These are phyloP conservation scores for Mythimna albipuncta DNA, from an alignment of 2,888 invertebrate genomes.

Conservation along the genomic window DNA sequence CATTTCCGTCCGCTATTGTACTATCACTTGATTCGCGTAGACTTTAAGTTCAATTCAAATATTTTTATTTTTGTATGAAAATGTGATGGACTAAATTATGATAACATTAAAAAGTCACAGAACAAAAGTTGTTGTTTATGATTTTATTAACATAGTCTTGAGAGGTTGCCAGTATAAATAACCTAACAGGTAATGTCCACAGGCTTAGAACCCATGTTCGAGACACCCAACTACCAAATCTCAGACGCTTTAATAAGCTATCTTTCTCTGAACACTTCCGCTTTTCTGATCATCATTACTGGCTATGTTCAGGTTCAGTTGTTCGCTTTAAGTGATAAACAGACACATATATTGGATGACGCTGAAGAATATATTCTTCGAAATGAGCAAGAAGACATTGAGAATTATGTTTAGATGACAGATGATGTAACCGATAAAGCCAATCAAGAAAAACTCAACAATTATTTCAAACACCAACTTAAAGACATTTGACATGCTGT, in stretches of 20 bases:
- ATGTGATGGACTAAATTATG: no score
- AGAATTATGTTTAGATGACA: neutral
- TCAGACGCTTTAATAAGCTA: slow-evolving; percentile 1
- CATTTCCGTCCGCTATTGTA: no score
- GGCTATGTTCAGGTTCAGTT: slow-evolving; percentile 27
- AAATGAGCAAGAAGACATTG: neutral
- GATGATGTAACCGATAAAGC: neutral
- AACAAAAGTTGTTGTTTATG: no score
- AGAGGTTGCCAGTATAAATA: no score
- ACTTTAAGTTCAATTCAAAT: no score
- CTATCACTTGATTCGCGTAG: no score
- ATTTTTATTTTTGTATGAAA: no score
- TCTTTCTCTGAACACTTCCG: slow-evolving; percentile 28
- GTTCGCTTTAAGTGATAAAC: slow-evolving; percentile 41
- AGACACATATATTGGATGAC: slow-evolving; percentile 31
- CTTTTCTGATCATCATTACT: slow-evolving; percentile 38
- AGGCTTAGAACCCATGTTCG: slow-evolving; percentile 44
- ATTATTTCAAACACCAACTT: slow-evolving; percentile 22
- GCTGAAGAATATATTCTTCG: slow-evolving; percentile 8
- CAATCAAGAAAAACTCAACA: slow-evolving; percentile 13
- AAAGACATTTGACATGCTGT: slow-evolving; percentile 36
- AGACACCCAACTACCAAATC: slow-evolving; percentile 43
- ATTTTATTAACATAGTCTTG: no score
- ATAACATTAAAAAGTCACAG: no score
- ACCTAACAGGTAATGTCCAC: neutral